phyloP scores from a whole-genome alignment of 2,888 invertebrate genomes.

The Drosophila diplacantha region DNA sequence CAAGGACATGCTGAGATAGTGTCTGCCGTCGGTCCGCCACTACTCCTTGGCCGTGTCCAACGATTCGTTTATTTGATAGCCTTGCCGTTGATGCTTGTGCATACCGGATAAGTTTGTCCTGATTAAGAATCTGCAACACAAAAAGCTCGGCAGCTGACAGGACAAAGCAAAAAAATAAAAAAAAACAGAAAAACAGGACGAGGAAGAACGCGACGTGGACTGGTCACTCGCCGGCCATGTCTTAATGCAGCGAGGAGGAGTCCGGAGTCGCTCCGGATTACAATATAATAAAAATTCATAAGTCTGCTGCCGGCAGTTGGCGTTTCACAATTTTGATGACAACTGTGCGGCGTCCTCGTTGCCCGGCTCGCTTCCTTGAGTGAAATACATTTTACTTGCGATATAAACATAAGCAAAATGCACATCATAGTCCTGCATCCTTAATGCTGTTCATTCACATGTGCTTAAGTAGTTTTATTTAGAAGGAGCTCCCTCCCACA shows the following conservation, averaged over 20 bases:
- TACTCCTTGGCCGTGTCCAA: conserved; percentile 33
- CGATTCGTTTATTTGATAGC: conserved; percentile 48
- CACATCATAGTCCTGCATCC: conserved; percentile 40
- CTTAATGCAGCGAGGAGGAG: conserved; percentile 22
- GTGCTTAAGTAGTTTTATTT: conserved; percentile 75
- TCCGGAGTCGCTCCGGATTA: conserved; percentile 44
- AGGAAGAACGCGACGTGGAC: conserved; percentile 13
- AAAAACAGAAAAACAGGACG: background rate
- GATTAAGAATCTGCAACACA: conserved; percentile 70
- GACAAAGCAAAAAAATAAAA: background rate
- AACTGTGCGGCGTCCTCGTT: conserved; percentile 28
- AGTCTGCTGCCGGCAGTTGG: conserved; percentile 53
- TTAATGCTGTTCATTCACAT: conserved; percentile 65
- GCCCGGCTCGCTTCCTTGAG: conserved; percentile 4
- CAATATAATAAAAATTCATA: conserved; percentile 65
- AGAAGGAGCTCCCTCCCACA: conserved; percentile 39
- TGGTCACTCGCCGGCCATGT: conserved; percentile 31
- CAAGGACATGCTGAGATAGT: conserved; percentile 51
- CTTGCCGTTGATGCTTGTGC: conserved; percentile 57
- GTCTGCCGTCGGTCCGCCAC: conserved; percentile 35
- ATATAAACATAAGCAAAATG: conserved; percentile 43
- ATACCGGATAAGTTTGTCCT: conserved; percentile 74
- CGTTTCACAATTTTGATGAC: conserved; percentile 46
- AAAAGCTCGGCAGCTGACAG: conserved; percentile 17
- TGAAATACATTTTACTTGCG: conserved; percentile 39